Conservation (phyloP, 2,797 vertebrate species). For the Hyperoplus immaculatus region DNA sequence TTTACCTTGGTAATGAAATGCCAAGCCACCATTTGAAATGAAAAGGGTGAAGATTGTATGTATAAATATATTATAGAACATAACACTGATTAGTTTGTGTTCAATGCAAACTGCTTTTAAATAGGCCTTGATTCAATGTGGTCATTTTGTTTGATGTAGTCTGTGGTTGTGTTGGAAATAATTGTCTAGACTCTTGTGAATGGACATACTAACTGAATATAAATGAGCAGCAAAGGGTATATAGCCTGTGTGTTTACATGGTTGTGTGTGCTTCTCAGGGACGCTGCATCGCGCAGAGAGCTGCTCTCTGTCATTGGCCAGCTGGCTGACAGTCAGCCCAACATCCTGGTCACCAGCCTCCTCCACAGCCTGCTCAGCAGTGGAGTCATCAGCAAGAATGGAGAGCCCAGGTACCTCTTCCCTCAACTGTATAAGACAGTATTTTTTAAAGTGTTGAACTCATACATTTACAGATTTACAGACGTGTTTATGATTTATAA, state of each 20-base stretch:
- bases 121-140: no score
- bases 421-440: background rate
- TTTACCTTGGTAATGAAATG: no score
- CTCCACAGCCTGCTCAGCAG: conserved; percentile 91
- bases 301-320: conserved; percentile 90
- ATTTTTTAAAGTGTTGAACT: background rate
- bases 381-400: conserved; percentile 89
- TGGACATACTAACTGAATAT: no score
- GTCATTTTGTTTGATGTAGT: no score
- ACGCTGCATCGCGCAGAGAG: conserved; percentile 93
- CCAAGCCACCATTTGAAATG: no score
- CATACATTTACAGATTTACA: background rate
- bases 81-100: no score
- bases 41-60: no score
- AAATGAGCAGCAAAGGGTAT: no score
- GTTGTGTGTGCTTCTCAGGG: conserved; percentile 78
- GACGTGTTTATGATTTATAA: background rate
- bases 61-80: no score
- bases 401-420: conserved; percentile 88
- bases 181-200: no score
- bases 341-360: conserved; percentile 90
- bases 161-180: no score
- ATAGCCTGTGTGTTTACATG: background rate
- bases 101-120: no score
- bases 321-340: conserved; percentile 92